These are phyloP conservation scores for Beroe forskalii DNA, from an alignment of 37 sponge, comb jelly and placozoan species.

Conservation along the genomic window DNA sequence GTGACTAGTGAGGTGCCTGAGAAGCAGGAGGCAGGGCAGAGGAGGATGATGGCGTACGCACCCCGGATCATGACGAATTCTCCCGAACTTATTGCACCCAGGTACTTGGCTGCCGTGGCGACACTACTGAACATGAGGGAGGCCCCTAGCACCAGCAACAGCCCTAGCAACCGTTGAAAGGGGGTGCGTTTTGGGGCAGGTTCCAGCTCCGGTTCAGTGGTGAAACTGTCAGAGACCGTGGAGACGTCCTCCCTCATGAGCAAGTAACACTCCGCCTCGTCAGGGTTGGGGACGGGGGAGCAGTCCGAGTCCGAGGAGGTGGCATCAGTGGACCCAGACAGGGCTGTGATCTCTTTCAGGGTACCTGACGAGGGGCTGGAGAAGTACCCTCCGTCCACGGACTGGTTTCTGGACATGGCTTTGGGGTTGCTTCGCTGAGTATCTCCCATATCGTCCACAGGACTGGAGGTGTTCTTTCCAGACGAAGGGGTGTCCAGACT, in stretches of 20 bases:
- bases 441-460: too few relatives aligned
- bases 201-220: too few relatives aligned
- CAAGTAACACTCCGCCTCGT: background rate
- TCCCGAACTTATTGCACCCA: background rate
- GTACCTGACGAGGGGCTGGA: too few relatives aligned
- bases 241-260: background rate
- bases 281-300: background rate
- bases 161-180: background rate
- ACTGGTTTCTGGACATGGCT: too few relatives aligned
- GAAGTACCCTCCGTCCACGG: too few relatives aligned
- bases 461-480: too few relatives aligned
- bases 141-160: background rate
- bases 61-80: background rate
- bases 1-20: background rate
- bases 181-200: conserved; percentile 1
- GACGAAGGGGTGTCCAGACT: too few relatives aligned
- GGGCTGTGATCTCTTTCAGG: background rate
- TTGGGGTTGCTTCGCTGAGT: too few relatives aligned
- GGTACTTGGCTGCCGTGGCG: conserved; percentile 23
- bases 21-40: background rate
- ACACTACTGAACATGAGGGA: conserved; percentile 11
- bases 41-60: background rate
- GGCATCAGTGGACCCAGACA: background rate
- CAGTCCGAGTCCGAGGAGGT: background rate
- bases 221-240: too few relatives aligned